Evolutionary conservation across 2,113 vertebrate genomes (phyloP).

Genomic region (Peromyscus californicus): DNA sequence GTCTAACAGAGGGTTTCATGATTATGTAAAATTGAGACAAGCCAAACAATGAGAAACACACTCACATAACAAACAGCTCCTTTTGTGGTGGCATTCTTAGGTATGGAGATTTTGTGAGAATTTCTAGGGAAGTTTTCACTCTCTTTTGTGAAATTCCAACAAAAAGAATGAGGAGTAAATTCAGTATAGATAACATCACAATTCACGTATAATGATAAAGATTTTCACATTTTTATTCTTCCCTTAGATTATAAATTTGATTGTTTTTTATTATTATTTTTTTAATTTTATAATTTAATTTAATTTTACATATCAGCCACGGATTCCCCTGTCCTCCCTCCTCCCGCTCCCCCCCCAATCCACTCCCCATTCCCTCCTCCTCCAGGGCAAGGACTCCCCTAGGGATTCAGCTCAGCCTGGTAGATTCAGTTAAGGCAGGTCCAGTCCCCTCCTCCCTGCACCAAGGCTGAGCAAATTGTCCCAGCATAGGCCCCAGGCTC

Average conservation of each 20-base stretch:
- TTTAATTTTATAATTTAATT: too few relatives aligned
- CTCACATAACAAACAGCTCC: not conserved
- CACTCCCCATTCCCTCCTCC: too few relatives aligned
- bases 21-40: not conserved
- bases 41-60: not conserved
- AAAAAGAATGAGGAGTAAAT: not conserved
- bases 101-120: not conserved
- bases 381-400: too few relatives aligned
- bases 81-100: not conserved
- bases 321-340: too few relatives aligned
- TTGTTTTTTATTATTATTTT: not conserved
- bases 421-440: too few relatives aligned
- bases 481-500: too few relatives aligned
- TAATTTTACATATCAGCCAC: too few relatives aligned
- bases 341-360: too few relatives aligned
- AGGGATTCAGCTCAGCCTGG: too few relatives aligned
- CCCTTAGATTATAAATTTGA: not conserved
- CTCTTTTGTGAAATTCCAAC: not conserved
- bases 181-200: not conserved
- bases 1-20: not conserved
- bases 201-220: not conserved
- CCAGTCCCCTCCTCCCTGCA: too few relatives aligned
- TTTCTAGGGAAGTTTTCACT: conserved; percentile 32
- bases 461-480: too few relatives aligned
- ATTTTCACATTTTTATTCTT: conserved; percentile 29